These are phyloP conservation scores for Pseudococcus viburni DNA, from an alignment of 2,888 invertebrate species.

Conservation along the genomic window DNA sequence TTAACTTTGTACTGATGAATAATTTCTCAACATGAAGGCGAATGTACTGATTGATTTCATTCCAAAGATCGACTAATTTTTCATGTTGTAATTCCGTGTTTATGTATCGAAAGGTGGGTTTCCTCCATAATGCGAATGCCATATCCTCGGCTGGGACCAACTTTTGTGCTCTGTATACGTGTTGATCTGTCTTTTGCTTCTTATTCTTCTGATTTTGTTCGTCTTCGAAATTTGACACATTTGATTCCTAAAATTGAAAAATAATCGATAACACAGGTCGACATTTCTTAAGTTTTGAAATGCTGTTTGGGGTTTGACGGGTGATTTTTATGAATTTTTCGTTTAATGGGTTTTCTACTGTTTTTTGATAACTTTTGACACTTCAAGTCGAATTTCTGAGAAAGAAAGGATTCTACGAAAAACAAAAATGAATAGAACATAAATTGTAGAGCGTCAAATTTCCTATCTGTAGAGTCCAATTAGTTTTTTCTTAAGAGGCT, in stretches of 20 bases:
- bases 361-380: no score
- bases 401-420: no score
- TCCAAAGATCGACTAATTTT: background rate
- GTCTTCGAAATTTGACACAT: background rate
- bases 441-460: no score
- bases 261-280: background rate
- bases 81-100: background rate
- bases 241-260: background rate
- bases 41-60: background rate
- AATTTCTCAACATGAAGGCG: background rate
- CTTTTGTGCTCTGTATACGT: background rate
- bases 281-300: no score
- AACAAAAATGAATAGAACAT: no score
- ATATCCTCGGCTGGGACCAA: background rate
- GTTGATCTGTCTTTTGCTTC: background rate
- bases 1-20: background rate
- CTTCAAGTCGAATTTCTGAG: no score
- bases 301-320: no score
- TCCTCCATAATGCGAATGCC: slow-evolving; percentile 4
- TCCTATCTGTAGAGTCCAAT: no score
- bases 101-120: background rate
- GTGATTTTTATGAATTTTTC: no score
- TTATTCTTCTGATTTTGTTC: background rate
- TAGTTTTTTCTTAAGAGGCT: no score
- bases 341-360: no score